phyloP scores from a whole-genome alignment of 2,113 vertebrate species.

The Takifugu flavidus region DNA sequence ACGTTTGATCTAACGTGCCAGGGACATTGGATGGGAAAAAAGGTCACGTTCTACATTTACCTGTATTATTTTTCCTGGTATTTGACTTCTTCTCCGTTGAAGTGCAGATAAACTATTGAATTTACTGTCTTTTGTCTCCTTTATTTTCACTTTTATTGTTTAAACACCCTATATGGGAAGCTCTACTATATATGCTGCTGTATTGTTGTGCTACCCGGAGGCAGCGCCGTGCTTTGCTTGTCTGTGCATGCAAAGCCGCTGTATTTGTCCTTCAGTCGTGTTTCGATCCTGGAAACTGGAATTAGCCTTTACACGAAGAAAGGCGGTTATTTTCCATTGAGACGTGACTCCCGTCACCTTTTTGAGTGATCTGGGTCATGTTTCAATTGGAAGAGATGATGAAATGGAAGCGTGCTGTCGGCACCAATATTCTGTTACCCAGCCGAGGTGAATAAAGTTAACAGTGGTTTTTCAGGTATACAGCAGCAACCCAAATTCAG shows the following conservation, averaged over 20 bases:
- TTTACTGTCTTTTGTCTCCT: neutral
- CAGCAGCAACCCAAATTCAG: no score
- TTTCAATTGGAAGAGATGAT: conserved; percentile 50
- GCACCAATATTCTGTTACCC: conserved; percentile 23
- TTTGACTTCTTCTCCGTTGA: neutral
- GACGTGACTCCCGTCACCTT: conserved; percentile 35
- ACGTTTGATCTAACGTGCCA: neutral
- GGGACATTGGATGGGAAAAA: neutral
- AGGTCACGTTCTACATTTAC: neutral
- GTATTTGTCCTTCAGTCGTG: conserved; percentile 2
- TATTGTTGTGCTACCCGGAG: conserved; percentile 26
- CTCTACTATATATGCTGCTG: conserved; percentile 11
- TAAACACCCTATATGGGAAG: neutral
- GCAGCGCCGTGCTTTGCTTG: conserved; percentile 27
- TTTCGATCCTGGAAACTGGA: neutral
- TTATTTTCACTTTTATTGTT: conserved; percentile 13
- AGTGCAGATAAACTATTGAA: neutral
- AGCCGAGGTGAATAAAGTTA: conserved; percentile 53
- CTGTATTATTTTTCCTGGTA: neutral
- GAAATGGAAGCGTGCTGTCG: conserved; percentile 46
- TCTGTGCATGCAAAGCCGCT: conserved; percentile 31
- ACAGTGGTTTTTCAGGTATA: conserved; percentile 23
- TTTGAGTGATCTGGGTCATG: conserved; percentile 39
- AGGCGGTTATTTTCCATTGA: conserved; percentile 46
- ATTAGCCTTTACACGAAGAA: neutral